phyloP scores from a whole-genome alignment of 2,888 invertebrate genomes.

The Phorcus lineatus region DNA sequence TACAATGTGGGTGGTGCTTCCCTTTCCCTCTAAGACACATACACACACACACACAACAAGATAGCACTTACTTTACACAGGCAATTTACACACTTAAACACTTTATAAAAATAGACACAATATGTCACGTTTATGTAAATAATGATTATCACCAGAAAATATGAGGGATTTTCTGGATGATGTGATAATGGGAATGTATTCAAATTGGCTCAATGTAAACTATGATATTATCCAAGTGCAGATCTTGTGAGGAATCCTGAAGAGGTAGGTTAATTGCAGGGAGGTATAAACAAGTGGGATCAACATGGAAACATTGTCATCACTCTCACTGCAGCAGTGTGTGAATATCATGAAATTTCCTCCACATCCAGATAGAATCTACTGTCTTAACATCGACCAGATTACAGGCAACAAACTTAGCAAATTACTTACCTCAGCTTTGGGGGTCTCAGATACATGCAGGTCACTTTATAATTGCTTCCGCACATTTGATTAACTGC shows the following conservation, averaged over 20 bases:
- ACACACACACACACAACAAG: conserved; percentile 15
- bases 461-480: too few species aligned
- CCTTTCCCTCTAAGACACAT: conserved; percentile 11
- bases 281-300: not conserved
- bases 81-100: conserved; percentile 17
- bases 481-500: too few species aligned
- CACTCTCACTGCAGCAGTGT: too few species aligned
- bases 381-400: too few species aligned
- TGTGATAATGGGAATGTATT: not conserved
- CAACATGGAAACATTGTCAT: not conserved
- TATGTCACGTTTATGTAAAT: conserved; percentile 18
- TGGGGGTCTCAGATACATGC: too few species aligned
- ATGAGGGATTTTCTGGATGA: conserved; percentile 6
- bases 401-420: too few species aligned
- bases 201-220: conserved; percentile 4
- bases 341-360: too few species aligned
- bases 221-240: not conserved
- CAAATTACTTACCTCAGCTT: too few species aligned
- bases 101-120: conserved; percentile 18
- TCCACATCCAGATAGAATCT: too few species aligned
- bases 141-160: conserved; percentile 15
- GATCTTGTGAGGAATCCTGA: not conserved
- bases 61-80: conserved; percentile 6
- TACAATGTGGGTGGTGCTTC: conserved; percentile 21
- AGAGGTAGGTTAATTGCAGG: conserved; percentile 4